Evolutionary conservation across 2,888 invertebrate species (phyloP).

Genomic region (Criorhina ranunculi): DNA sequence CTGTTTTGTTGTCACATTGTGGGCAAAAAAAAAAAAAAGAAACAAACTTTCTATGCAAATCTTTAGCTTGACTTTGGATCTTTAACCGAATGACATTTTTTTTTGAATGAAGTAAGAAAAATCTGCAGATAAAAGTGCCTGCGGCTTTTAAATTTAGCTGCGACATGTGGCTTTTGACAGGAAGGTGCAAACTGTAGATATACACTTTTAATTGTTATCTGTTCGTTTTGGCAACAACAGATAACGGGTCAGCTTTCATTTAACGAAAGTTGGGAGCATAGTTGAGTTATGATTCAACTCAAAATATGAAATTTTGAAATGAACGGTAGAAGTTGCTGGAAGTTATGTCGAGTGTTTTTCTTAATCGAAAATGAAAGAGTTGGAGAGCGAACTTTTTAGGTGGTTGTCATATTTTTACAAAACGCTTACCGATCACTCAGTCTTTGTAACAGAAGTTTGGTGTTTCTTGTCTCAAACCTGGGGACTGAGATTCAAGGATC

Average conservation of each 20-base stretch:
- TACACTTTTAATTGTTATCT: not conserved
- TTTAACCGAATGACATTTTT: slow-evolving; percentile 59
- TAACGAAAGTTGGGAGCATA: slow-evolving; percentile 6
- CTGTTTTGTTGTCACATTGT: slow-evolving; percentile 27
- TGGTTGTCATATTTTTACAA: no score
- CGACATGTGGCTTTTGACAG: slow-evolving; percentile 59
- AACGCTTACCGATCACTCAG: no score
- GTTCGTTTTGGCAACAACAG: not conserved
- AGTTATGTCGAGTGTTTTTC: not conserved
- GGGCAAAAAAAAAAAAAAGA: slow-evolving; percentile 47
- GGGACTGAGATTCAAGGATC: no score
- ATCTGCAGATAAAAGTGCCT: not conserved
- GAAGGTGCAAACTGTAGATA: slow-evolving; percentile 34
- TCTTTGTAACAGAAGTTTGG: no score
- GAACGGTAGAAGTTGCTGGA: not conserved
- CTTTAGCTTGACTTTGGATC: slow-evolving; percentile 48
- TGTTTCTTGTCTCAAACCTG: no score
- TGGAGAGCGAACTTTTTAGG: slow-evolving; percentile 6
- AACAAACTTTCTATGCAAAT: slow-evolving; percentile 69
- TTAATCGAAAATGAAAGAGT: slow-evolving; percentile 24
- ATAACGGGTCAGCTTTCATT: slow-evolving; percentile 46
- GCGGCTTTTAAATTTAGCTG: slow-evolving; percentile 6
- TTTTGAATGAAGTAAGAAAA: slow-evolving; percentile 30
- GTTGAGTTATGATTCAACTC: slow-evolving; percentile 13
- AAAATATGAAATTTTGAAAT: not conserved